These are phyloP conservation scores for Scaptomyza cyrtandrae DNA, from an alignment of 2,888 invertebrate genomes.

Conservation along the genomic window DNA sequence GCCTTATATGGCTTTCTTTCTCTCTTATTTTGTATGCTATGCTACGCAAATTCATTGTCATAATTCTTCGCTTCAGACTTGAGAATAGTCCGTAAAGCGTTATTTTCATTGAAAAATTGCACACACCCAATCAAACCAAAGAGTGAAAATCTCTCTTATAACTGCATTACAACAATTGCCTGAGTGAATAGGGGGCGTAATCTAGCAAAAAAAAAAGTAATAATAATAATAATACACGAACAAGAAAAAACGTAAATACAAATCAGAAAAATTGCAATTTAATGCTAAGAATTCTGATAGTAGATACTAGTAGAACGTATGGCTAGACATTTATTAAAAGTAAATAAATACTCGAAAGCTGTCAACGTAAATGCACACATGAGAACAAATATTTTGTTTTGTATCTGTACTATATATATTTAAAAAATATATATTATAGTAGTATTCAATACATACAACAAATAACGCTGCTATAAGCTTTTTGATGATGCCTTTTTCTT, in stretches of 20 bases:
- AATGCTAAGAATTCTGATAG: slow-evolving; percentile 24
- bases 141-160: slow-evolving; percentile 13
- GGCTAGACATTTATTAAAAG: neutral
- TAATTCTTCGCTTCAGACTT: slow-evolving; percentile 18
- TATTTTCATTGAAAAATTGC: slow-evolving; percentile 33
- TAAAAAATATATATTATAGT: too few relatives aligned
- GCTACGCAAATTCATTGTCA: slow-evolving; percentile 52
- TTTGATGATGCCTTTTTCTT: too few relatives aligned
- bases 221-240: too few relatives aligned
- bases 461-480: too few relatives aligned
- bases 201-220: slow-evolving; percentile 3
- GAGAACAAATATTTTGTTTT: neutral
- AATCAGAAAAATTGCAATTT: slow-evolving; percentile 32
- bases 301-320: too few relatives aligned
- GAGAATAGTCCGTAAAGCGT: slow-evolving; percentile 4
- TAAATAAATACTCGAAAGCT: neutral
- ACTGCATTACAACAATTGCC: slow-evolving; percentile 31
- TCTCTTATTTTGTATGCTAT: neutral
- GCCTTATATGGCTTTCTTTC: slow-evolving; percentile 43
- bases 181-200: slow-evolving; percentile 31
- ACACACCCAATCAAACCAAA: slow-evolving; percentile 26
- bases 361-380: too few relatives aligned
- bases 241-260: neutral
- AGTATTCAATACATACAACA: too few relatives aligned
- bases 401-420: too few relatives aligned